Evolutionary conservation across 2,113 vertebrate genomes (phyloP).

Genomic region (Dipodomys stephensi): DNA sequence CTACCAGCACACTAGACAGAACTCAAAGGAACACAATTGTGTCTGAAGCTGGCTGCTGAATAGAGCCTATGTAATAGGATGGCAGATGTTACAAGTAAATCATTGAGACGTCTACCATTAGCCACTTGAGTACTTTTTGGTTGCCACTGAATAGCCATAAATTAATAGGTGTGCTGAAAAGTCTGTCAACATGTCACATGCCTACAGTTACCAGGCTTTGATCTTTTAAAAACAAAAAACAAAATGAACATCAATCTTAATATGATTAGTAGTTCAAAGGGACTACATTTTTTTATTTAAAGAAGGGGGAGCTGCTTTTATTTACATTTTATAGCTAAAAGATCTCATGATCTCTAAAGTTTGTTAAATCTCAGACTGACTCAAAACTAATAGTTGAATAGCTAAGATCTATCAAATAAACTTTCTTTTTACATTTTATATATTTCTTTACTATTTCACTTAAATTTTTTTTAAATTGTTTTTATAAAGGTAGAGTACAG

Average conservation of each 20-base stretch:
- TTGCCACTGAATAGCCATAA: slow-evolving; percentile 75
- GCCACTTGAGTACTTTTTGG: slow-evolving; percentile 77
- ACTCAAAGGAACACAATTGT: slow-evolving; percentile 33
- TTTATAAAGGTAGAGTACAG: too few species aligned
- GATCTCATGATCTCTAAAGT: neutral
- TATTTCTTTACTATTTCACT: too few species aligned
- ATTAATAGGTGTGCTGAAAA: slow-evolving; percentile 78
- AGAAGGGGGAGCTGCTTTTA: slow-evolving; percentile 16
- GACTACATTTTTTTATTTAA: slow-evolving; percentile 17
- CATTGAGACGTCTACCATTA: slow-evolving; percentile 69
- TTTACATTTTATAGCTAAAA: neutral
- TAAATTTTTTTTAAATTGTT: neutral
- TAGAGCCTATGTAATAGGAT: slow-evolving; percentile 41
- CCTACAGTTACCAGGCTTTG: slow-evolving; percentile 58
- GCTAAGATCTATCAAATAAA: slow-evolving; percentile 5
- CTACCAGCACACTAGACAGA: slow-evolving; percentile 13
- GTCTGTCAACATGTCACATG: slow-evolving; percentile 75
- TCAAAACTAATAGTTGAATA: slow-evolving; percentile 62
- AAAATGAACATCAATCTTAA: slow-evolving; percentile 51
- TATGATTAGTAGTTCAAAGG: slow-evolving; percentile 54
- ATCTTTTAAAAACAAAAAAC: slow-evolving; percentile 65
- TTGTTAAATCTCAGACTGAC: neutral
- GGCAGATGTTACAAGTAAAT: slow-evolving; percentile 85
- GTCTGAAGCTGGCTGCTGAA: slow-evolving; percentile 30
- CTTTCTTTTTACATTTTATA: neutral